Conservation (phyloP, 2,888 invertebrate genomes). For the Abscondita cerata region DNA sequence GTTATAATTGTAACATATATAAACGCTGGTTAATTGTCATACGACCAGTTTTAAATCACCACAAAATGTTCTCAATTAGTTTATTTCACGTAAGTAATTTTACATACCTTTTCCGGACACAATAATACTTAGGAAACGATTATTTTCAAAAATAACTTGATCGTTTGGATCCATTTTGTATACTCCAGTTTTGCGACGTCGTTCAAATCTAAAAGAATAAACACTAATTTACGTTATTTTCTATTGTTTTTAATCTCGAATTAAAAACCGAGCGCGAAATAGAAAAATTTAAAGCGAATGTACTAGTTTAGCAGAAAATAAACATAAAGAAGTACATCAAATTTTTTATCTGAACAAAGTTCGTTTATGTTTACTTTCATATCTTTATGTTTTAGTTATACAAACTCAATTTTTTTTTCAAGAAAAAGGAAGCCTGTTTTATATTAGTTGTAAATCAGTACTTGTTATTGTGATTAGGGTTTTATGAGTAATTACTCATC, state of each 20-base stretch:
- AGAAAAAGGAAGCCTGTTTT: background rate
- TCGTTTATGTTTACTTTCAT: too few species aligned
- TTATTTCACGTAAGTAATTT: constrained; percentile 12
- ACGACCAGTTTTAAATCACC: constrained; percentile 1
- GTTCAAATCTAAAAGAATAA: constrained; percentile 33
- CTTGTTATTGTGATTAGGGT: background rate
- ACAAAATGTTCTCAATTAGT: constrained; percentile 7
- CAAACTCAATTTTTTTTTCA: too few species aligned
- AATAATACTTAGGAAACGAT: constrained; percentile 55
- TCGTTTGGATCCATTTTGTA: constrained; percentile 55
- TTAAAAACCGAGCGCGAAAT: too few species aligned
- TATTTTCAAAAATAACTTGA: constrained; percentile 55
- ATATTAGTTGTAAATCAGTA: background rate
- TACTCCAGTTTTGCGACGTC: constrained; percentile 53
- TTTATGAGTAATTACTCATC: constrained; percentile 1
- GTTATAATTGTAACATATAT: constrained; percentile 4
- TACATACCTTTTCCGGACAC: constrained; percentile 57
- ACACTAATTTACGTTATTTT: too few species aligned
- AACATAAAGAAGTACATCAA: too few species aligned
- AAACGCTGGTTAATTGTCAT: background rate
- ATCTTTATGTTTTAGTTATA: too few species aligned
- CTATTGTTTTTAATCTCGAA: too few species aligned
- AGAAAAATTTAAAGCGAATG: too few species aligned
- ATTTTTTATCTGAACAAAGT: background rate
- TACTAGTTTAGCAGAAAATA: too few species aligned